These are phyloP conservation scores for Sinocyclocheilus anshuiensis DNA, from an alignment of 2,113 vertebrate genomes.

Conservation along the genomic window DNA sequence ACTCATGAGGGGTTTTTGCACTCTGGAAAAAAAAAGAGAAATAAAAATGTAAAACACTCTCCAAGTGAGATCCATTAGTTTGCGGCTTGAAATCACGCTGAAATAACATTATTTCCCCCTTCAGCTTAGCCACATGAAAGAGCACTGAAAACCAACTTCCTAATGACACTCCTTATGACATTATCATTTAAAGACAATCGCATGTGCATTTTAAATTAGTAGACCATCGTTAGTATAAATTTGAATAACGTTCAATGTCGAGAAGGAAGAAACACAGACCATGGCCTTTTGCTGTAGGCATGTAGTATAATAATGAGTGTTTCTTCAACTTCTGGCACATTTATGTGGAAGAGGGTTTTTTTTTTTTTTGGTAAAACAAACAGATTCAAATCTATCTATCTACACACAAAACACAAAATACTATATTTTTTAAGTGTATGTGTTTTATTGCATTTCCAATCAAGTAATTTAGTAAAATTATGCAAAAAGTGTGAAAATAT, in stretches of 20 bases:
- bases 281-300: slow-evolving; percentile 47
- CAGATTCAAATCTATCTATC: background rate
- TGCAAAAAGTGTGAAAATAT: no score
- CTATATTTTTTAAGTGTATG: no score
- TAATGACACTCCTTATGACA: slow-evolving; percentile 52
- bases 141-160: slow-evolving; percentile 46
- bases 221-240: slow-evolving; percentile 34
- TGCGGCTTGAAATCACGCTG: slow-evolving; percentile 24
- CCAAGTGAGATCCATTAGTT: slow-evolving; percentile 40
- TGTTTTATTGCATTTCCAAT: no score
- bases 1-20: slow-evolving; percentile 26
- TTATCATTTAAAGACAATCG: slow-evolving; percentile 53
- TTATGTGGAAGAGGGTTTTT: background rate
- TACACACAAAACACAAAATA: no score
- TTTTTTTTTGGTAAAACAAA: background rate
- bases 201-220: slow-evolving; percentile 52
- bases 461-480: no score
- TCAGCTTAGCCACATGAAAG: slow-evolving; percentile 53
- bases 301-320: slow-evolving; percentile 30
- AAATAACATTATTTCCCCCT: slow-evolving; percentile 30
- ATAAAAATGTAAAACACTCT: slow-evolving; percentile 14
- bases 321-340: background rate
- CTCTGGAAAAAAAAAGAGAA: background rate
- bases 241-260: slow-evolving; percentile 39
- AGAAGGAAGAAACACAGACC: background rate